Evolutionary conservation across 2,113 vertebrate species (phyloP).

Genomic region (Mormyrus iriodes): DNA sequence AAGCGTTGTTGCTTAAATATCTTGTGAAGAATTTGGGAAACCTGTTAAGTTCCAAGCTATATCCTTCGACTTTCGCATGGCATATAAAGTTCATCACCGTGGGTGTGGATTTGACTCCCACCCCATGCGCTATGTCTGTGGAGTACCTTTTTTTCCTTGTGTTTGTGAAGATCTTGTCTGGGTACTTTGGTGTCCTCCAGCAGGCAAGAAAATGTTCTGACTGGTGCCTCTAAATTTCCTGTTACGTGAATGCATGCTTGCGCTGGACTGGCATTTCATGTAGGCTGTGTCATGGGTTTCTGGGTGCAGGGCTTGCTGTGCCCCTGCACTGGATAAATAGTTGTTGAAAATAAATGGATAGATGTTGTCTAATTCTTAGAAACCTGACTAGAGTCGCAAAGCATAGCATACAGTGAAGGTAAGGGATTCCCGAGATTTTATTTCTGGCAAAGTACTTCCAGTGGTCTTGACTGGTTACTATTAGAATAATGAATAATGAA

Average conservation of each 20-base stretch:
- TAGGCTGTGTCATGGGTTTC: background rate
- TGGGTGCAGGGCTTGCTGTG: background rate
- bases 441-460: background rate
- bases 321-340: background rate
- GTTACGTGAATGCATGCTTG: background rate
- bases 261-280: background rate
- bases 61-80: background rate
- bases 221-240: background rate
- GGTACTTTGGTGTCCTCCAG: background rate
- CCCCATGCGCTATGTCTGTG: background rate
- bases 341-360: background rate
- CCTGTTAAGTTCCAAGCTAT: background rate
- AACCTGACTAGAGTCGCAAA: background rate
- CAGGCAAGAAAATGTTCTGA: background rate
- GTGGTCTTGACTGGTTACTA: background rate
- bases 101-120: background rate
- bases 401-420: background rate
- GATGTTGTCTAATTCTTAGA: background rate
- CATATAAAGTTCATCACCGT: background rate
- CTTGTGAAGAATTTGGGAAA: background rate
- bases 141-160: background rate
- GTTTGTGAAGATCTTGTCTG: background rate
- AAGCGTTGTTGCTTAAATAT: background rate
- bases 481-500: background rate
- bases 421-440: background rate